Conservation (phyloP, 2,888 invertebrate species). For the Erebia epiphron region DNA sequence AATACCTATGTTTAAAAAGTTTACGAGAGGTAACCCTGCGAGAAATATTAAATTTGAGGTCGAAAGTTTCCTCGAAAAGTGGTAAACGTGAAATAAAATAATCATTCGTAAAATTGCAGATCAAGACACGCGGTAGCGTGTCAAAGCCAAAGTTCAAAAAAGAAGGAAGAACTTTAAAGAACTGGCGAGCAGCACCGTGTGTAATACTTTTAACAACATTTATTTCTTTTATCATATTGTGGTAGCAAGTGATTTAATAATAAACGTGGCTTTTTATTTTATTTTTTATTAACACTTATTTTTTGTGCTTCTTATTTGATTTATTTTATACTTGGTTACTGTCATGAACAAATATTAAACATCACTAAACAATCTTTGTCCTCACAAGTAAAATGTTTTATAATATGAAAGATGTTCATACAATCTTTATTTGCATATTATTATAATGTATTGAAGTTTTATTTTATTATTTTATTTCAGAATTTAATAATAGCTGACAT, state of each 20-base stretch:
- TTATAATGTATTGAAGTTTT: not conserved
- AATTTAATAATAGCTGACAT: too few relatives aligned
- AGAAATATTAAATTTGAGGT: slow-evolving; percentile 33
- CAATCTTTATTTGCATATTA: not conserved
- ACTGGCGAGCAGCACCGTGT: too few relatives aligned
- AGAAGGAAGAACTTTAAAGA: too few relatives aligned
- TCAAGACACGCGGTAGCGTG: too few relatives aligned
- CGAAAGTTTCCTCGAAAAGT: slow-evolving; percentile 27
- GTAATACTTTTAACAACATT: not conserved
- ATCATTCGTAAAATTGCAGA: slow-evolving; percentile 2
- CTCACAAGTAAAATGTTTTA: not conserved
- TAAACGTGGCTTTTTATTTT: not conserved
- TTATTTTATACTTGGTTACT: not conserved
- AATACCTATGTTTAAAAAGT: not conserved
- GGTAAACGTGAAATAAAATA: not conserved
- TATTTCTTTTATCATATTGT: not conserved
- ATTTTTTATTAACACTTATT: not conserved
- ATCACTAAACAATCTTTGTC: not conserved
- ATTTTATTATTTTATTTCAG: not conserved
- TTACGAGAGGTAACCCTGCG: not conserved
- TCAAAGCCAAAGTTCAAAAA: too few relatives aligned
- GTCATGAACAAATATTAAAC: not conserved
- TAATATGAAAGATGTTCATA: not conserved
- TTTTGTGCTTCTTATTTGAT: not conserved
- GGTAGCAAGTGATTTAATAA: not conserved